Evolutionary conservation across 2,113 vertebrate genomes (phyloP).

Genomic region (Leptocoma aspasia): DNA sequence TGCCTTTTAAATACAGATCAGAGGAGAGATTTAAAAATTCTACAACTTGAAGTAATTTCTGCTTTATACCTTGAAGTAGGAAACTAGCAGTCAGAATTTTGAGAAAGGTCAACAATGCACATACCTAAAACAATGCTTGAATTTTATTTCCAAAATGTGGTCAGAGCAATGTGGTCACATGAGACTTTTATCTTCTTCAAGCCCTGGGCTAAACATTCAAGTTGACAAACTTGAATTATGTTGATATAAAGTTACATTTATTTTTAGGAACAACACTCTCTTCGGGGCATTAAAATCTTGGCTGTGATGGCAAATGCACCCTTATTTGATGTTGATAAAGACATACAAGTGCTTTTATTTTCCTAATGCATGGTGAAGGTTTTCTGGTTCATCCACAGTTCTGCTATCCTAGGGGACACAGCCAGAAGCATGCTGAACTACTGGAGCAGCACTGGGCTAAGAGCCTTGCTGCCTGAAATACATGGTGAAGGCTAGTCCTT

Average conservation of each 20-base stretch:
- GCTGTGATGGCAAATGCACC: not conserved
- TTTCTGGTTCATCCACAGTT: slow-evolving; percentile 52
- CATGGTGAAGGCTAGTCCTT: not conserved
- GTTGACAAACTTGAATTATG: not conserved
- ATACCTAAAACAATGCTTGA: not conserved
- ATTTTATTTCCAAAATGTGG: not conserved
- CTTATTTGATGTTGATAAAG: slow-evolving; percentile 38
- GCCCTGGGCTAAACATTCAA: slow-evolving; percentile 11
- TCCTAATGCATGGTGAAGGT: slow-evolving; percentile 35
- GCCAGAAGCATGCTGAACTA: not conserved
- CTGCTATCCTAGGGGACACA: not conserved
- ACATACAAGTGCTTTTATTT: slow-evolving; percentile 25
- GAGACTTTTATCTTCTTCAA: not conserved
- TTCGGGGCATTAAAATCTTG: slow-evolving; percentile 11
- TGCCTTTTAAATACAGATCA: not conserved
- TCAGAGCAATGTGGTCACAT: not conserved
- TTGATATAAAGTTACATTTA: slow-evolving; percentile 29
- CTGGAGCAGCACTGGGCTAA: not conserved
- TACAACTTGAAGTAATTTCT: not conserved
- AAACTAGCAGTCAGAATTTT: not conserved
- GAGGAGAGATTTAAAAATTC: not conserved
- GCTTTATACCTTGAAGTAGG: not conserved
- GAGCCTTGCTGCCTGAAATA: not conserved
- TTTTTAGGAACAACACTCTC: not conserved
- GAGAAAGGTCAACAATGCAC: not conserved